Evolutionary conservation across 2,113 vertebrate genomes (phyloP).

Genomic region (Blennius ocellaris): DNA sequence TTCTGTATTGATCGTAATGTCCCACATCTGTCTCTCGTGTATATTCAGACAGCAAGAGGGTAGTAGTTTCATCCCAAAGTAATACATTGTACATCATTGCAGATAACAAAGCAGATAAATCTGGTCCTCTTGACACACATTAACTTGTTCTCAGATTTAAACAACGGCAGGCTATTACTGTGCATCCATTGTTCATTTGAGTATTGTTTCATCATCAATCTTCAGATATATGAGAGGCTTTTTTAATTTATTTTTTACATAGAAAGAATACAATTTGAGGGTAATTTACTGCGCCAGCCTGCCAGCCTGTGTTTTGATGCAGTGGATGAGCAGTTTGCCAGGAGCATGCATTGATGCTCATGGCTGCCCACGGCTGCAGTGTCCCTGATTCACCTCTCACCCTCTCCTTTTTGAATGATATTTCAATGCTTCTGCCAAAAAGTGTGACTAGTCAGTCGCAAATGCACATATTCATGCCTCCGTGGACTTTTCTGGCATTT

Average conservation of each 20-base stretch:
- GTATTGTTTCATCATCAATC: conserved; percentile 1
- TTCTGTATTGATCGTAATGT: conserved; percentile 3
- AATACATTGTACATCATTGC: background rate
- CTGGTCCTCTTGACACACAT: background rate
- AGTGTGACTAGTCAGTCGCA: conserved; percentile 4
- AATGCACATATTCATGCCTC: conserved; percentile 6
- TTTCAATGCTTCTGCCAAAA: conserved; percentile 33
- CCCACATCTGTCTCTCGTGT: conserved; percentile 10
- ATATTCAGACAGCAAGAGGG: background rate
- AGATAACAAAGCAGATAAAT: conserved; percentile 13
- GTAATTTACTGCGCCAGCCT: conserved; percentile 53
- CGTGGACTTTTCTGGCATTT: background rate
- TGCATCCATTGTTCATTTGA: conserved; percentile 9
- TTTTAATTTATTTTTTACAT: background rate
- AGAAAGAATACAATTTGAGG: conserved; percentile 41
- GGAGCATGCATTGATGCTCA: conserved; percentile 61
- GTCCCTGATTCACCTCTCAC: conserved; percentile 59
- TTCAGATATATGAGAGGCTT: background rate
- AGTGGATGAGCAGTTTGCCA: conserved; percentile 67
- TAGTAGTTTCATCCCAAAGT: background rate
- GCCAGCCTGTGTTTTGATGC: conserved; percentile 60
- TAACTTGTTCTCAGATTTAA: background rate
- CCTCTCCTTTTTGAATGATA: conserved; percentile 34
- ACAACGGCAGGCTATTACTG: background rate
- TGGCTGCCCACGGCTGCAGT: conserved; percentile 44